Conservation (phyloP, 2,888 invertebrate genomes). For the Buathra laborator region DNA sequence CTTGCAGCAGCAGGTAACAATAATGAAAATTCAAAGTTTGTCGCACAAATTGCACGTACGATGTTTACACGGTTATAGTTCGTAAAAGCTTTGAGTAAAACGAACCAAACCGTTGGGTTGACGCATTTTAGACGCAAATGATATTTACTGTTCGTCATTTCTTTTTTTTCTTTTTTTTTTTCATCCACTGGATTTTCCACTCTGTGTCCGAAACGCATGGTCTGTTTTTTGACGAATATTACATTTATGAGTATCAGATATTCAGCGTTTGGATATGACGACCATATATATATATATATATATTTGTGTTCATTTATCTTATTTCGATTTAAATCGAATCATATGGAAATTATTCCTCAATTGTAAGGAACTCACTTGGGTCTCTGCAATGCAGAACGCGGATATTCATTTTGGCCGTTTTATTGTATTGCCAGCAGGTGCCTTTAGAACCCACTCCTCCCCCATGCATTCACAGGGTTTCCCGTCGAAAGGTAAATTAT, state of each 20-base stretch:
- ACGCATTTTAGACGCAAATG: constrained; percentile 64
- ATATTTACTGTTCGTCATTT: constrained; percentile 11
- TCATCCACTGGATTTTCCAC: constrained; percentile 54
- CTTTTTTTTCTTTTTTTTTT: constrained; percentile 40
- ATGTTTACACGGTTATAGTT: constrained; percentile 56
- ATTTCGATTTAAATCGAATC: constrained; percentile 38
- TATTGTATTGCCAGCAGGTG: constrained; percentile 84
- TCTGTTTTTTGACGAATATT: constrained; percentile 46
- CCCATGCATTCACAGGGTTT: constrained; percentile 86
- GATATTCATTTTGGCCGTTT: constrained; percentile 78
- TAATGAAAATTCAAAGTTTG: constrained; percentile 54
- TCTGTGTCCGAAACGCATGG: constrained; percentile 61
- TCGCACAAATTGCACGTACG: constrained; percentile 70
- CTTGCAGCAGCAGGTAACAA: constrained; percentile 90
- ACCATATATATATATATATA: constrained; percentile 31
- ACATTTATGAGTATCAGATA: constrained; percentile 21
- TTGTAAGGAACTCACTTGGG: constrained; percentile 44
- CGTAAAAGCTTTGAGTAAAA: constrained; percentile 52
- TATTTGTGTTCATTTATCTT: constrained; percentile 26
- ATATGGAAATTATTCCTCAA: constrained; percentile 48
- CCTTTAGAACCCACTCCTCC: constrained; percentile 83
- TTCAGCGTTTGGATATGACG: constrained; percentile 28
- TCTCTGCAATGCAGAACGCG: constrained; percentile 60
- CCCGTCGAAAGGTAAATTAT: constrained; percentile 88
- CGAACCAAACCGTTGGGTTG: constrained; percentile 54